Evolutionary conservation across 2,797 vertebrate genomes (phyloP).

Genomic region (Crotalus adamanteus): DNA sequence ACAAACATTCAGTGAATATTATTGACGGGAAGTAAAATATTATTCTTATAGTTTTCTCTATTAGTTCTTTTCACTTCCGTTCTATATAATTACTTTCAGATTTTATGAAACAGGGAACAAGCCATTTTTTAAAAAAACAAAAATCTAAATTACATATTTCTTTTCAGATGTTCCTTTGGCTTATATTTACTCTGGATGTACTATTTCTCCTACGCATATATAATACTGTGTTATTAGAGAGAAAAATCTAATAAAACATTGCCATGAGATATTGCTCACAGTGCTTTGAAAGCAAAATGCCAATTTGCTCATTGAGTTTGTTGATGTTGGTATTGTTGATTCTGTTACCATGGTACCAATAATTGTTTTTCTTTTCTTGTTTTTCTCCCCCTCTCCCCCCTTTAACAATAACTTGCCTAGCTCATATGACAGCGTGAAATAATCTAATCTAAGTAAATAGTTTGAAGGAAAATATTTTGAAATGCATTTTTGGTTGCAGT

Average conservation of each 20-base stretch:
- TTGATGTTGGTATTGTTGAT: slow-evolving; percentile 22
- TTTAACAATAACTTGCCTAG: slow-evolving; percentile 33
- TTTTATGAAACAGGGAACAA: neutral
- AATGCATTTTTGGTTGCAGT: slow-evolving; percentile 12
- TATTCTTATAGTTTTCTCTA: neutral
- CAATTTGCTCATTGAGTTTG: slow-evolving; percentile 46
- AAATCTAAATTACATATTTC: slow-evolving; percentile 1
- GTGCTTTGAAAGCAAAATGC: slow-evolving; percentile 51
- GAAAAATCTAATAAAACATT: slow-evolving; percentile 41
- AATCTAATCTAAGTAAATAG: slow-evolving; percentile 48
- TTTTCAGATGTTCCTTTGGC: slow-evolving; percentile 28
- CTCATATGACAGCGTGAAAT: slow-evolving; percentile 36
- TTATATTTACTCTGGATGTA: slow-evolving; percentile 45
- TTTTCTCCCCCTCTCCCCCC: neutral
- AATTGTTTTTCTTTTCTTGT: slow-evolving; percentile 31
- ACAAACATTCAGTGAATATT: slow-evolving; percentile 1
- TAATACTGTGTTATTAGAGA: slow-evolving; percentile 29
- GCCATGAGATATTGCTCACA: slow-evolving; percentile 48
- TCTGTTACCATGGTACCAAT: slow-evolving; percentile 31
- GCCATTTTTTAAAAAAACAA: neutral
- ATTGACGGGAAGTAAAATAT: neutral
- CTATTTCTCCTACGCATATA: slow-evolving; percentile 10
- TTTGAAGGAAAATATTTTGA: slow-evolving; percentile 43
- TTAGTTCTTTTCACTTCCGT: neutral
- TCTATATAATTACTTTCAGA: slow-evolving; percentile 41